These are phyloP conservation scores for Sialis fuliginosa DNA, from an alignment of 2,888 invertebrate genomes.

Conservation along the genomic window DNA sequence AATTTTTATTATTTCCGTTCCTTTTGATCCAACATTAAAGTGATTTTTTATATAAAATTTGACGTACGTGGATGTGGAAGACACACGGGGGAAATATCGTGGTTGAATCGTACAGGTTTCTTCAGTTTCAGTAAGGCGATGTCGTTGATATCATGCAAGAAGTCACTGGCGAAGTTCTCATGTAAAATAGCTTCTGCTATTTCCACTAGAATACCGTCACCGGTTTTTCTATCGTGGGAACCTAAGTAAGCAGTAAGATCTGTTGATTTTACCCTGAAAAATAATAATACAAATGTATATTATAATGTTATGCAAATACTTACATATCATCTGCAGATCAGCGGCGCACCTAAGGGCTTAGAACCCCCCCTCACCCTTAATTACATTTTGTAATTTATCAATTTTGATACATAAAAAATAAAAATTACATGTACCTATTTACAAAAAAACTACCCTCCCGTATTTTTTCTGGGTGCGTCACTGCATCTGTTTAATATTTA, in stretches of 20 bases:
- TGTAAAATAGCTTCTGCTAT: conserved; percentile 28
- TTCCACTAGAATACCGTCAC: conserved; percentile 23
- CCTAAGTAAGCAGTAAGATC: conserved; percentile 28
- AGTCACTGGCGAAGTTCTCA: conserved; percentile 29
- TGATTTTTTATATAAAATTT: not conserved
- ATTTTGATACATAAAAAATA: too few relatives aligned
- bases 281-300: not conserved
- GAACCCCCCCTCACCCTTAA: too few relatives aligned
- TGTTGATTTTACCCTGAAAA: conserved; percentile 24
- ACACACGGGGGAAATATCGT: conserved; percentile 32
- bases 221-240: conserved; percentile 21
- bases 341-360: too few relatives aligned
- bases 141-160: conserved; percentile 35
- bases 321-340: too few relatives aligned
- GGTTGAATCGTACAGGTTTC: conserved; percentile 25
- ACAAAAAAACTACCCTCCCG: too few relatives aligned
- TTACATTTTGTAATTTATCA: too few relatives aligned
- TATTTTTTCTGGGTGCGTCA: too few relatives aligned
- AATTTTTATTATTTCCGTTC: too few relatives aligned
- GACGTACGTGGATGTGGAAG: conserved; percentile 28
- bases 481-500: too few relatives aligned
- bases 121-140: conserved; percentile 34
- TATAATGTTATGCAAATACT: not conserved
- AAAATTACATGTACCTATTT: too few relatives aligned
- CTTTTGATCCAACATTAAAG: too few relatives aligned